Conservation (phyloP, 2,113 vertebrate genomes). For the Trichechus manatus region DNA sequence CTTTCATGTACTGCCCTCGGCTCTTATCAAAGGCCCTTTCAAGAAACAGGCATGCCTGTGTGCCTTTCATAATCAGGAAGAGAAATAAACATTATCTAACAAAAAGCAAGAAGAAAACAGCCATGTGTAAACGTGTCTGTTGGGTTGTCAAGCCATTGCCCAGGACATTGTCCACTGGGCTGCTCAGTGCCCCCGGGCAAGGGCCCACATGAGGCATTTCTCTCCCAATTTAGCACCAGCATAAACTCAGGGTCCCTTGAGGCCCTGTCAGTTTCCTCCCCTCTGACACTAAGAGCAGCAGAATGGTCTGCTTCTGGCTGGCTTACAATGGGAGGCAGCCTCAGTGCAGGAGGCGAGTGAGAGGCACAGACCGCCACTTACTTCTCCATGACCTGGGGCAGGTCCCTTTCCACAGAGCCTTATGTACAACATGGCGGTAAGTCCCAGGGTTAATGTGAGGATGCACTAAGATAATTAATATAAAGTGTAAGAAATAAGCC, state of each 20-base stretch:
- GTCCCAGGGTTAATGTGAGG: conserved; percentile 48
- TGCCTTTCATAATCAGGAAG: conserved; percentile 82
- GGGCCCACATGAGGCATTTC: conserved; percentile 42
- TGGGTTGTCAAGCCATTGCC: conserved; percentile 77
- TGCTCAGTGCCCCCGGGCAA: conserved; percentile 37
- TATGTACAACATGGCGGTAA: neutral
- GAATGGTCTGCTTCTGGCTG: neutral
- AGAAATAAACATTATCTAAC: conserved; percentile 83
- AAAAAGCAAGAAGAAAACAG: conserved; percentile 76
- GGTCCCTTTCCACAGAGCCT: conserved; percentile 28
- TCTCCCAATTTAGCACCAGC: conserved; percentile 71
- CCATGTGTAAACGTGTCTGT: conserved; percentile 77
- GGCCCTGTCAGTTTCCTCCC: conserved; percentile 64
- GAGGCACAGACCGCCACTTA: conserved; percentile 50
- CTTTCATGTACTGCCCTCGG: conserved; percentile 79
- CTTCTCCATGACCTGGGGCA: conserved; percentile 55
- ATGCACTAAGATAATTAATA: conserved; percentile 41
- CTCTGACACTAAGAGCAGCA: conserved; percentile 56
- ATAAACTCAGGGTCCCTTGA: conserved; percentile 60
- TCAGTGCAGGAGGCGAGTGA: neutral
- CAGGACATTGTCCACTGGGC: conserved; percentile 78
- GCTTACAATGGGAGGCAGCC: conserved; percentile 22
- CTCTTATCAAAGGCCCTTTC: conserved; percentile 83
- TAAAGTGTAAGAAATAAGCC: conserved; percentile 51
- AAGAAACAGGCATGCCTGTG: conserved; percentile 79